Base-by-base conservation (phyloP, 2,888 invertebrate species). In the Drepana falcataria region DNA sequence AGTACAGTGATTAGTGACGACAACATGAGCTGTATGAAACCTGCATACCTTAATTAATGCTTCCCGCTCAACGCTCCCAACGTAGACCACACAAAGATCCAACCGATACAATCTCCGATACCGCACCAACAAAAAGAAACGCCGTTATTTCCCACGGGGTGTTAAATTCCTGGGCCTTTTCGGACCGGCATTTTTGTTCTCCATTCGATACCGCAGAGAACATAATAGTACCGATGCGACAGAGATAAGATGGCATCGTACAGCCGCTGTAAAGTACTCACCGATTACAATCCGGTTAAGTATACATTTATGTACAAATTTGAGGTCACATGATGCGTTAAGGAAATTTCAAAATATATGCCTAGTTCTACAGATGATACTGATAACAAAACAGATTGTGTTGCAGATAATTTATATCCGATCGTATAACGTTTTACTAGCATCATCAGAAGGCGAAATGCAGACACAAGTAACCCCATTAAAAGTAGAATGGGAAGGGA, bases 121-220 rank as follows among this genome's bases (percentile, higher is more conserved):
- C 73, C 77, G 68, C 61, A 66, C 71, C 75, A 71, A 75, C 79
- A 83, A 81, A 83, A 83, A 83, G 82, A 81, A 81, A 75, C 75
- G 75, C 85, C 80, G 85, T 85, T 85, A 87, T 87, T 86, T 86
- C 87, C 87, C 88, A 87, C 87, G 87, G 82, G 81, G 79, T 75
- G 76, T 73, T 73, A 79, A 82, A 82, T 79, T 81, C 66, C 68
- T 70, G 67, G 69, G 65, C 66, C 65, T 69, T 73, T 71, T 69
- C 66, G 71, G 66, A 60, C 51, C 51, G 51, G 21, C 40, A 40
- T 51, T 51, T 51, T 51, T 51, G 51, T 51, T 5, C 51, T 51
- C 51, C 34, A 21, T 40, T 40, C 51, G 51, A 40, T 41, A 33
- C 51, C 40, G 9, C 41, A 9, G 34, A 41, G 33, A 51, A 51